Percentiles rank a stretch among this genome's conserved stretches.
These are phyloP conservation scores for Apodemia mormo DNA, from an alignment of 2,888 invertebrate species.

Conservation along the genomic window DNA sequence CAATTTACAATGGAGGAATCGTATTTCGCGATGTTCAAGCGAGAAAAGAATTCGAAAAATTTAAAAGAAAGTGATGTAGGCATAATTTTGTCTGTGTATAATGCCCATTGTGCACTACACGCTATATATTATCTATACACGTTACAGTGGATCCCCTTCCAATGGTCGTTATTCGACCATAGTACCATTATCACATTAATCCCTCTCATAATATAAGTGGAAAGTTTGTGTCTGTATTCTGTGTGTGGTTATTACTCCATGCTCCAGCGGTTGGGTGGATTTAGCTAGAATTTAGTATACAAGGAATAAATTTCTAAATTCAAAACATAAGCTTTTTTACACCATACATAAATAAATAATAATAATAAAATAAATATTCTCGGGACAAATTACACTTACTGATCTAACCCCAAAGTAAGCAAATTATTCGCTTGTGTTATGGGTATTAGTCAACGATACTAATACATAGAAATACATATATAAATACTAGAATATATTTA, in stretches of 20 bases:
- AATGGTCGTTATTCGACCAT: not conserved
- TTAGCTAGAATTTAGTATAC: not conserved
- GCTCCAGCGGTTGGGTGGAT: not conserved
- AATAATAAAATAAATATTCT: too few relatives aligned
- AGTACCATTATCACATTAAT: not conserved
- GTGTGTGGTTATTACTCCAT: not conserved
- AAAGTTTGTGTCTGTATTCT: not conserved
- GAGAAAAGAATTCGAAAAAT: not conserved
- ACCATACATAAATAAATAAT: too few relatives aligned
- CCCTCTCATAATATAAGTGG: not conserved
- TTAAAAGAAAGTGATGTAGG: conserved; percentile 5
- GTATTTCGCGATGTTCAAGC: too few relatives aligned
- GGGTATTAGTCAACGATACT: too few relatives aligned
- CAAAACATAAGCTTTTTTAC: too few relatives aligned
- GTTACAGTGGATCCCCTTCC: not conserved
- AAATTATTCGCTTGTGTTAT: too few relatives aligned
- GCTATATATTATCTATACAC: not conserved
- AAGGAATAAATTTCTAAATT: too few relatives aligned
- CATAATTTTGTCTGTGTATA: not conserved
- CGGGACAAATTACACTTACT: too few relatives aligned
- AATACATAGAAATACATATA: too few relatives aligned
- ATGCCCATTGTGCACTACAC: not conserved
- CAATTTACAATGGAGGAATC: too few relatives aligned
- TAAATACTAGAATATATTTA: too few relatives aligned
- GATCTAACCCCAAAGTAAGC: too few relatives aligned